Evolutionary conservation across 2,888 invertebrate species (phyloP).

Genomic region (Cataglyphis cursor): DNA sequence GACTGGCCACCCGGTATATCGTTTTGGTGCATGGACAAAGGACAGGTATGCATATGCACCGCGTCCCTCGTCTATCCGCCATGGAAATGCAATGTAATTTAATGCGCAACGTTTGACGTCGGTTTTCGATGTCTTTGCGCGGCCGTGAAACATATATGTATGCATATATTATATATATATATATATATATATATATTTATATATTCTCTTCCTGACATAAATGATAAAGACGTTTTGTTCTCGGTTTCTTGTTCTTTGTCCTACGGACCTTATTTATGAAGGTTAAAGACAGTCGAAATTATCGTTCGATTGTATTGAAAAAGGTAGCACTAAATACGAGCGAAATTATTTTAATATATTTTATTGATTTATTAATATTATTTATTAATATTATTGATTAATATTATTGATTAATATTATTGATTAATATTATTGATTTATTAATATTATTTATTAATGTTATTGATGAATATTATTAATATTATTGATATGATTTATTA

Average conservation of each 20-base stretch:
- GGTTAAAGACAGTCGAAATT: slow-evolving; percentile 67
- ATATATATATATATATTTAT: not conserved
- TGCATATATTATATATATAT: slow-evolving; percentile 28
- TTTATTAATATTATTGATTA: too few species aligned
- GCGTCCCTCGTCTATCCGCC: slow-evolving; percentile 77
- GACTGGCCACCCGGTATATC: slow-evolving; percentile 71
- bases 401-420: too few species aligned
- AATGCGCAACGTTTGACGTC: slow-evolving; percentile 80
- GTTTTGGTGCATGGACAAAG: slow-evolving; percentile 77
- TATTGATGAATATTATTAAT: too few species aligned
- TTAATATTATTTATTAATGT: too few species aligned
- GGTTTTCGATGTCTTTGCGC: slow-evolving; percentile 79
- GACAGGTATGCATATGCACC: slow-evolving; percentile 74
- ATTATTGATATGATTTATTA: too few species aligned
- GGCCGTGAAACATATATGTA: slow-evolving; percentile 34
- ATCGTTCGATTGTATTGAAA: slow-evolving; percentile 62
- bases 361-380: too few species aligned
- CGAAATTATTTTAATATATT: not conserved
- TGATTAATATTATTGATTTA: too few species aligned
- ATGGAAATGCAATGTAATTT: slow-evolving; percentile 81
- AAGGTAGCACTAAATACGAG: not conserved
- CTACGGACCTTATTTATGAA: slow-evolving; percentile 58
- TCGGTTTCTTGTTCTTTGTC: slow-evolving; percentile 15
- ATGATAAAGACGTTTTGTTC: slow-evolving; percentile 75
- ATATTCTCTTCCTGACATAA: slow-evolving; percentile 48